Evolutionary conservation across 2,113 vertebrate genomes (phyloP), one percentile per base, ranked within the genome.

Genomic region (Platycercus adscitus): DNA sequence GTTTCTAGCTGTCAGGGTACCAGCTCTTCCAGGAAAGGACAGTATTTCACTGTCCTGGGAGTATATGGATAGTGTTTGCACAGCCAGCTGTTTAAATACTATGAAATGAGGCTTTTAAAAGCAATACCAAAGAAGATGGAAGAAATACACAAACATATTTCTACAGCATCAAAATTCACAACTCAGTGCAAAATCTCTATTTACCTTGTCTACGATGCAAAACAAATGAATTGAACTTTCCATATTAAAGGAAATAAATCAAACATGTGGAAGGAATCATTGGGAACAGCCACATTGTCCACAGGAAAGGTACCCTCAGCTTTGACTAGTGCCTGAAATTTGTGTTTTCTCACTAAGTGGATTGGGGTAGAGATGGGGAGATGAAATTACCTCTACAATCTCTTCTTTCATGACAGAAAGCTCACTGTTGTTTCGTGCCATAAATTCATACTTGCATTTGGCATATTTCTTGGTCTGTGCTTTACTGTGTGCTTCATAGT

Each of bases 391-490:
- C 99, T 99, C 99, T 33, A 99, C 98, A 2, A 99, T 94, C 79
- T 99, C 99, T 73, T 99, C 99, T 94, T 99, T 99, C 75, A 98
- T 61, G 43, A 99, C 98, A 1, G 99, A 99, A 73, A 99, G 99
- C 89, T 99, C 99, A 6, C 99, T 99, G 97, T 93, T 98, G 96
- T 99, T 99, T 66, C 99, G 98, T 50, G 98, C 99, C 97, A 98
- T 97, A 91, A 99, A 99, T 95, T 99, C 99, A 0, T 99, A 99
- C 91, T 98, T 99, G 53, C 99, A 99, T 98, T 99, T 99, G 98
- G 99, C 99, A 50, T 98, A 99, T 85, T 98, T 98, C 96, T 98
- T 99, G 56, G 94, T 70, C 53, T 98, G 98, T 66, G 95, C 76
- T 96, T 98, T 97, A 63, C 39, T 86, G 58, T 98, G 98, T 15